phyloP scores from a whole-genome alignment of 2,113 vertebrate species.

The Sinosuthora webbiana region DNA sequence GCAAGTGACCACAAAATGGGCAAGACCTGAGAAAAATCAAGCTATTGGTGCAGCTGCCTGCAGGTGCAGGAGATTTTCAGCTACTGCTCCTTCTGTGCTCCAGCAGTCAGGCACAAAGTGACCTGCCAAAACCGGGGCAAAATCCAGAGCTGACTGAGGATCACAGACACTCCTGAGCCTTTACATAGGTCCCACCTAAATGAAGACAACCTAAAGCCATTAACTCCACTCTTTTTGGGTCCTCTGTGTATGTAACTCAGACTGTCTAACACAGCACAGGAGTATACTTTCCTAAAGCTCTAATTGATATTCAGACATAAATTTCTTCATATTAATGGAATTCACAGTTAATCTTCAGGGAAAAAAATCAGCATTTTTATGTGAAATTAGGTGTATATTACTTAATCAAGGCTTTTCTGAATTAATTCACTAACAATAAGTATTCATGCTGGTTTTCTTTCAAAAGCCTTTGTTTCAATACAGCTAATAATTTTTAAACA shows the following conservation, averaged over 20 bases:
- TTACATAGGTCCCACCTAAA: not conserved
- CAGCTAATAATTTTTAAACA: slow-evolving; percentile 61
- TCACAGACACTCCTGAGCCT: not conserved
- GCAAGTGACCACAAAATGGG: not conserved
- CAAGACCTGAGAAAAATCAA: not conserved
- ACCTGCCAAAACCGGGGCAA: not conserved
- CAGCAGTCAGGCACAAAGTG: not conserved
- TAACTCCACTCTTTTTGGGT: not conserved
- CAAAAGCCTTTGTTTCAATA: slow-evolving; percentile 63
- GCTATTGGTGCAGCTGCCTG: not conserved
- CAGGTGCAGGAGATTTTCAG: not conserved
- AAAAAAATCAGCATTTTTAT: slow-evolving; percentile 65
- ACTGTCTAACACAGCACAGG: not conserved
- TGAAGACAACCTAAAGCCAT: not conserved
- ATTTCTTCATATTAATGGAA: slow-evolving; percentile 49
- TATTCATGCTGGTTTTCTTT: slow-evolving; percentile 61
- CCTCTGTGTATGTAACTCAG: not conserved
- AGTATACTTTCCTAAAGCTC: slow-evolving; percentile 14
- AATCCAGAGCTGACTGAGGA: not conserved
- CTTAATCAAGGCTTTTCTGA: slow-evolving; percentile 69
- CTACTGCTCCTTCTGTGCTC: not conserved
- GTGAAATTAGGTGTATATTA: slow-evolving; percentile 71
- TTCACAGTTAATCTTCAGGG: slow-evolving; percentile 66
- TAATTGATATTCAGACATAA: slow-evolving; percentile 57
- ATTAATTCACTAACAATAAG: slow-evolving; percentile 67